These are phyloP conservation scores for Sterrhoptilus dennistouni DNA, from an alignment of 2,113 vertebrate species.

Conservation along the genomic window DNA sequence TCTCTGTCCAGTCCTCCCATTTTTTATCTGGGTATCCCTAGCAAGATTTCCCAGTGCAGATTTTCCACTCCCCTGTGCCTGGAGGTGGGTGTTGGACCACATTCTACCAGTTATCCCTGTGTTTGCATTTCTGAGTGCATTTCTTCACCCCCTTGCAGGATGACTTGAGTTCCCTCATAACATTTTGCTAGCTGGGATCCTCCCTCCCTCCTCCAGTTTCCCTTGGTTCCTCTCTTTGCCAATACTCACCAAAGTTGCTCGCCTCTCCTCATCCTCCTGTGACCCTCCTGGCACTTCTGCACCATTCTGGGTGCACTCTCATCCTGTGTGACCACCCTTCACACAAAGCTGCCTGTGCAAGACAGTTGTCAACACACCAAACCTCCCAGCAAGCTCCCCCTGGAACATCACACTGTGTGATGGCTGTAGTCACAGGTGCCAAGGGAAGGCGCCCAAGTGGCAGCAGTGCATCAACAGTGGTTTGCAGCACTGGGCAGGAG, in stretches of 20 bases:
- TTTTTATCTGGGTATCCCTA: no score
- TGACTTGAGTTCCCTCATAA: not conserved
- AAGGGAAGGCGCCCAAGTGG: accelerated
- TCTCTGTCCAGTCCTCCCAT: no score
- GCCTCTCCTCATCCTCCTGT: accelerated
- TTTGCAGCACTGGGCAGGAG: not conserved
- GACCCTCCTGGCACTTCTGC: not conserved
- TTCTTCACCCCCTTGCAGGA: not conserved
- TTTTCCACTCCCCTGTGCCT: not conserved
- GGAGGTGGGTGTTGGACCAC: not conserved
- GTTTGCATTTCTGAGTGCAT: not conserved
- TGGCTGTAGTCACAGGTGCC: accelerated
- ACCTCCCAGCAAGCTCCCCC: not conserved
- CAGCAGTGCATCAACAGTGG: not conserved
- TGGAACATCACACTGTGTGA: accelerated
- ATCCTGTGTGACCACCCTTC: accelerated
- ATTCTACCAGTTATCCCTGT: not conserved
- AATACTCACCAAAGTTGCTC: not conserved
- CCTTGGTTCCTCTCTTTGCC: not conserved
- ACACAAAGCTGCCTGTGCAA: not conserved
- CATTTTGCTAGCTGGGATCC: not conserved
- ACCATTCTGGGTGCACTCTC: not conserved
- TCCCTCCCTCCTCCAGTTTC: not conserved
- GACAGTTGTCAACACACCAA: not conserved
- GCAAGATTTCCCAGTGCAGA: not conserved